These are phyloP conservation scores for Hypanus sabinus DNA, from an alignment of 2,113 vertebrate genomes.

Conservation along the genomic window DNA sequence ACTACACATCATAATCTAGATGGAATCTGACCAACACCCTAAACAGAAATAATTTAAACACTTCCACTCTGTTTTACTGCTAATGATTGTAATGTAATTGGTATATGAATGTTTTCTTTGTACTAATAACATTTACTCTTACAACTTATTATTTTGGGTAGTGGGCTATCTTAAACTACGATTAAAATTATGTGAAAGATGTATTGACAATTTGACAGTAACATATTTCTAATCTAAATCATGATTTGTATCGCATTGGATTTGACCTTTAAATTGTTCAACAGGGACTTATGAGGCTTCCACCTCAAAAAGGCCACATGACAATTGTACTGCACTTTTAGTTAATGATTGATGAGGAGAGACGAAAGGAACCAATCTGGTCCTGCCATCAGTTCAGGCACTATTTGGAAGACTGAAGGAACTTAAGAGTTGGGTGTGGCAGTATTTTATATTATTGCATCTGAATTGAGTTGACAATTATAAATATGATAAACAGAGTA, in stretches of 20 bases:
- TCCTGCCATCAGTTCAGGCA: neutral
- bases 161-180: neutral
- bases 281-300: neutral
- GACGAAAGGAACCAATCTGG: neutral
- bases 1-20: neutral
- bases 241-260: neutral
- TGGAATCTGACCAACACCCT: neutral
- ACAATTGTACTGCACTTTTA: neutral
- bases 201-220: neutral
- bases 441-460: neutral
- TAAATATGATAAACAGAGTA: neutral
- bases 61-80: neutral
- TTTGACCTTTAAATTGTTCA: neutral
- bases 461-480: neutral
- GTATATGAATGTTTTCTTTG: neutral
- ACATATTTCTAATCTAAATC: neutral
- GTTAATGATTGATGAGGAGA: neutral
- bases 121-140: neutral
- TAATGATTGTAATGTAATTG: neutral
- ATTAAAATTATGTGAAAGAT: neutral
- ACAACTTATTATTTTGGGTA: neutral
- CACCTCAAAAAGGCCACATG: too few species aligned
- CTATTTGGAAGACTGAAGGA: neutral
- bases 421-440: neutral
- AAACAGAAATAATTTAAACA: neutral